These are phyloP conservation scores for Microplitis mediator DNA, from an alignment of 1,140 invertebrate species.

Conservation along the genomic window DNA sequence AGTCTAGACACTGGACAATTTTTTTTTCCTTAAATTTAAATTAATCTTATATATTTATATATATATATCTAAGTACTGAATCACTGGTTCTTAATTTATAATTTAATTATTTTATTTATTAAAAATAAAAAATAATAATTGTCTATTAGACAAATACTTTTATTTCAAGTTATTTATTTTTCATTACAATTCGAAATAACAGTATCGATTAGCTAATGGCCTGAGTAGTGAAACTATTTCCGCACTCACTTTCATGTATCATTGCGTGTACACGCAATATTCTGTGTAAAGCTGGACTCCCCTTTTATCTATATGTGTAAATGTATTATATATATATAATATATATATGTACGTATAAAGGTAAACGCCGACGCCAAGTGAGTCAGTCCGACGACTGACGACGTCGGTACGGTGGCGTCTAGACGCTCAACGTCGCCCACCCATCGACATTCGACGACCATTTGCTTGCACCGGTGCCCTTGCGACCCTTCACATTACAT, in stretches of 20 bases:
- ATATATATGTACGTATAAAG: not conserved
- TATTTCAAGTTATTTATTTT: too few relatives aligned
- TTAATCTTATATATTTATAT: too few relatives aligned
- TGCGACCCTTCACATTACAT: constrained; percentile 9
- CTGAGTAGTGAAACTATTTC: not conserved
- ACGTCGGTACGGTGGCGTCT: constrained; percentile 10
- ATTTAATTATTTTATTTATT: too few relatives aligned
- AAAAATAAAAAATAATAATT: too few relatives aligned
- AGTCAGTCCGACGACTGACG: constrained; percentile 5
- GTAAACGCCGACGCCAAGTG: constrained; percentile 2
- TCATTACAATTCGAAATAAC: too few relatives aligned
- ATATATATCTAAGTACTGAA: too few relatives aligned
- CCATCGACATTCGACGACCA: constrained; percentile 9
- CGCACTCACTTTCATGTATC: constrained; percentile 30
- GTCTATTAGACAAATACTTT: too few relatives aligned
- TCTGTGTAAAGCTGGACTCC: constrained; percentile 20
- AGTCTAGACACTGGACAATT: too few relatives aligned
- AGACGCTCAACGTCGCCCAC: constrained; percentile 18
- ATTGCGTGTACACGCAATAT: constrained; percentile 54
- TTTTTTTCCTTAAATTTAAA: too few relatives aligned
- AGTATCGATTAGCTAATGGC: not conserved
- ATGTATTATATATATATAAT: not conserved
- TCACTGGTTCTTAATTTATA: too few relatives aligned
- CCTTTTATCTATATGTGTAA: too few relatives aligned
- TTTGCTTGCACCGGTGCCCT: constrained; percentile 11